Evolutionary conservation across 2,888 invertebrate genomes (phyloP), one percentile per base, ranked within the genome.

Genomic region (Drosophila aldrichi): DNA sequence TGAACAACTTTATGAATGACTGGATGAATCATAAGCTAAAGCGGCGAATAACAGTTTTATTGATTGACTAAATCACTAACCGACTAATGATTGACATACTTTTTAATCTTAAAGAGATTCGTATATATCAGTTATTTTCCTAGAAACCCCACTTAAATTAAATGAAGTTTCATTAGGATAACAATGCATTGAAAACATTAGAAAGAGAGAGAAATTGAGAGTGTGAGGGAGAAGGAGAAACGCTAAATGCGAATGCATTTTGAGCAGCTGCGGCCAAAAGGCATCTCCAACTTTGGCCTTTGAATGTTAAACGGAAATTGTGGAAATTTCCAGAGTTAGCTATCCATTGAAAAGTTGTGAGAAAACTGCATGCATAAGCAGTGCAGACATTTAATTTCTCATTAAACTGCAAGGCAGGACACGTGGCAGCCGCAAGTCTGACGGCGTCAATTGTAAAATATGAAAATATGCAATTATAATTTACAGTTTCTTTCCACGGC

Each of bases 381-480:
- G 66, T 66, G 70, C 70, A 46, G 70, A 74, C 81, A 75, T 79
- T 88, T 83, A 85, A 85, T 80, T 87, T 81, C 79, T 76, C 73
- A 87, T 91, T 89, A 87, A 86, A 70, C 70, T 69, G 52, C 38
- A 29, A 54, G 20, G 46, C 60, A 43, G 41, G 48, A 65, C 18
- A 20, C 40, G 29, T 9, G 22, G 22, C 59, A 25, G 38, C 70
- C 61, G 60, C 78, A 63, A 70, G 55, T 70, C 57, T 74, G 85
- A 73, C 65, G 73, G 68, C 85, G 81, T 82, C 89, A 91, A 91
- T 91, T 92, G 90, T 91, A 91, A 91, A 82, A 90, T 91, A 91
- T 91, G 91, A 77, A 91, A 91, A 90, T 91, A 91, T 92, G 91
- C 91, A 92, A 92, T 92, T 92, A 92, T 91, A 91, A 90, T 91